Evolutionary conservation across 1,140 invertebrate species (phyloP), one percentile per base, ranked within the genome.

Genomic region (Bombyx mandarina): DNA sequence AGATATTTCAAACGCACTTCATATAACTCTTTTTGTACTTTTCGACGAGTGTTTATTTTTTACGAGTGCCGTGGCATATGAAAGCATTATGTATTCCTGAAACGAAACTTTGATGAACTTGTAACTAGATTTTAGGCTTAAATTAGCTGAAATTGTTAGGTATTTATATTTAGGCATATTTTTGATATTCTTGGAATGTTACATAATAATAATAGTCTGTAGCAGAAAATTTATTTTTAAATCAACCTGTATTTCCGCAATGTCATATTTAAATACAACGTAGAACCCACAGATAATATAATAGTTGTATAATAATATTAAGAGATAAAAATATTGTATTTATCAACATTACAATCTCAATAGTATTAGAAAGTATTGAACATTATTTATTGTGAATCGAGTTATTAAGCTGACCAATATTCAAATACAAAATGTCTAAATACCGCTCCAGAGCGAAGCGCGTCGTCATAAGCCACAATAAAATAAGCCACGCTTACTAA

Each of bases 401-500:
- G 43, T 12, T n/a, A 8, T 43, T 54, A 18, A 44, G 43, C n/a
- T 18, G 44, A 54, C 47, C 12, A 50, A 63, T 60, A 61, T 58
- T 51, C 4, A 51, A 51, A 26, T 26, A 51, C n/a, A 60, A 52
- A 62, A 65, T 67, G 62, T 60, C 58, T 70, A 63, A 69, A 73
- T 71, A 68, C 65, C 69, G 67, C 62, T 52, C 49, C 10, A 1
- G 42, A 43, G 58, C 54, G 62, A 63, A 63, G 52, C 63, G 67
- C 67, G 67, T 67, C 66, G 62, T 76, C 73, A 73, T 73, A 73
- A 67, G 64, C 66, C 71, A 78, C 72, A 73, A 70, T 80, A 77
- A 77, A 75, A 77, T 76, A 75, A 76, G 67, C 70, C 69, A 67
- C 65, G 77, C 66, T 77, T 73, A 80, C 75, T 78, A 77, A 78